Base-by-base conservation (phyloP, 2,797 vertebrate genomes). In the Vespertilio murinus region DNA sequence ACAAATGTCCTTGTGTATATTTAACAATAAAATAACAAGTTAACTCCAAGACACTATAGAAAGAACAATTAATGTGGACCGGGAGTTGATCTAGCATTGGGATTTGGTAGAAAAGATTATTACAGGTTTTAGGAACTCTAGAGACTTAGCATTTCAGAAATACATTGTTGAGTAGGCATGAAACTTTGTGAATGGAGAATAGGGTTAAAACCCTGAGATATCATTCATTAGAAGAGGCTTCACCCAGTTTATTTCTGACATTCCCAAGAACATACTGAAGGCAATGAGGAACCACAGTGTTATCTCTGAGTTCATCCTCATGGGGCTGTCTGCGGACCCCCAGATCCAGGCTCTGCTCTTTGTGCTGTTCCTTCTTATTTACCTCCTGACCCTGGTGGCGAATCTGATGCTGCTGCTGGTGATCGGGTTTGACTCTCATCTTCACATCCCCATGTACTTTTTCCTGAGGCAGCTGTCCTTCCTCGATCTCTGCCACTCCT, bases 381-480 rank as follows among this genome's bases (percentile, higher is more conserved):
- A 96, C 9, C 59, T 96, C 54, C 67, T 96, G 89, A 97, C 96
- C 35, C 18, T 96, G 35, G 16, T 64, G 75, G 94, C 96, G n/a
- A 97, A 95, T 83, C 49, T 96, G 80, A 2, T 52, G n/a, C 13
- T 96, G 28, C 45, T 96, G 70, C 5, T 96, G 89, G 70, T 95
- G 71, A 95, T 97, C 12, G 64, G 42, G 10, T 16, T 30, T 28
- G 94, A 97, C 38, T 33, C 91, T 4, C 67, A 52, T 38, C 95
- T 97, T 42, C 67, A 91, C 35, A 90, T 75, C 3, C 94, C 97
- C 23, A 95, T 96, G 96, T 96, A 96, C 93, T 97, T 96, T 83
- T 97, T 97, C 77, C 67, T 96, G 94, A 93, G 91, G 73, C 96
- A 97, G 0, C 8, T 96, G 87, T 96, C 94, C 61, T 97, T 97